Evolutionary conservation across 1,140 invertebrate species (phyloP).

Genomic region (Euschistus heros): DNA sequence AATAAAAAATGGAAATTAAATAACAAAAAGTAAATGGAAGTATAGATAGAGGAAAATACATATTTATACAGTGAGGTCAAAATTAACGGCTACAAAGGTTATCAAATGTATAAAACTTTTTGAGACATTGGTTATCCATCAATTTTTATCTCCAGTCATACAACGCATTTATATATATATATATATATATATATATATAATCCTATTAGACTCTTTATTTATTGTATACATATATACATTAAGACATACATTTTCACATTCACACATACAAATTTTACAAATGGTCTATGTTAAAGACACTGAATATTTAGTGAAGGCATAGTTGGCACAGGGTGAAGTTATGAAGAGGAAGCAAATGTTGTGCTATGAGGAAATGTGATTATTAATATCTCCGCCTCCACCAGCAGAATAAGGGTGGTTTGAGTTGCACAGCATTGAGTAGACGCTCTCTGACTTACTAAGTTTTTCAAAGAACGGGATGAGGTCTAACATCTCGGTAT

Average conservation of each 20-base stretch:
- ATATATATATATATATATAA: not conserved
- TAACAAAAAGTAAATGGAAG: not conserved
- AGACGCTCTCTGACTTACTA: constrained; percentile 87
- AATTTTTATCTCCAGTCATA: constrained; percentile 1
- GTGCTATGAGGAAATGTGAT: not conserved
- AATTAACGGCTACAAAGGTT: constrained; percentile 12
- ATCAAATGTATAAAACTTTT: constrained; percentile 22
- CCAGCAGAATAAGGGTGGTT: constrained; percentile 51
- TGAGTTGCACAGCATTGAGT: constrained; percentile 80
- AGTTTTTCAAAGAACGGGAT: constrained; percentile 94
- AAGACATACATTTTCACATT: not conserved
- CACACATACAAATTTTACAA: constrained; percentile 1
- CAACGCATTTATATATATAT: not conserved
- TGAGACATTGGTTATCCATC: constrained; percentile 3
- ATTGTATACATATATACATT: constrained; percentile 3
- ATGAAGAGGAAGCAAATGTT: constrained; percentile 9
- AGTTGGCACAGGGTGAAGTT: constrained; percentile 25
- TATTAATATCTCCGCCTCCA: not conserved
- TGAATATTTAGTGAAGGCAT: constrained; percentile 27
- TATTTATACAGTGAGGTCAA: constrained; percentile 1
- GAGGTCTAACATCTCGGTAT: constrained; percentile 86
- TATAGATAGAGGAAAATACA: constrained; percentile 4
- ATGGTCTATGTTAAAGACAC: constrained; percentile 21
- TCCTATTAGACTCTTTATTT: not conserved
- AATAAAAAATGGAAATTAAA: not conserved